Evolutionary conservation across 2,888 invertebrate genomes (phyloP).

Genomic region (Phaedon cochleariae): DNA sequence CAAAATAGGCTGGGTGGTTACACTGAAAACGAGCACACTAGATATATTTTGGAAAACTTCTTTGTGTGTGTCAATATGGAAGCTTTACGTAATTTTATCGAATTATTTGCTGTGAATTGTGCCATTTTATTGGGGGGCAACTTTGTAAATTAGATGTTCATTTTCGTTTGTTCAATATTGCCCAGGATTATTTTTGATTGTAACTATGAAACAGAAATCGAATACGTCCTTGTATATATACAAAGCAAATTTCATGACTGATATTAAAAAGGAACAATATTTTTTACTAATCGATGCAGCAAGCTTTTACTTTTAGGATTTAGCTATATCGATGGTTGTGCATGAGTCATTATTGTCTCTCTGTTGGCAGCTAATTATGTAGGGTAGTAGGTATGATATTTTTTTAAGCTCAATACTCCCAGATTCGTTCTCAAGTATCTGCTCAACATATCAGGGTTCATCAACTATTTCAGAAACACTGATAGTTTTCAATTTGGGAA

Average conservation of each 20-base stretch:
- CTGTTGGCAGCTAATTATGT: slow-evolving; percentile 7
- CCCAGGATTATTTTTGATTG: slow-evolving; percentile 23
- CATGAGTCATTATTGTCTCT: slow-evolving; percentile 24
- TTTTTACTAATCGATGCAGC: slow-evolving; percentile 39
- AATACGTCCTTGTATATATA: slow-evolving; percentile 47
- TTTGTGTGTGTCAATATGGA: slow-evolving; percentile 23
- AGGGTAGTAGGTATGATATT: too few relatives aligned
- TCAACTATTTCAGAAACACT: not conserved
- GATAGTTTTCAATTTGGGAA: too few relatives aligned
- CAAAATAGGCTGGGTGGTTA: too few relatives aligned
- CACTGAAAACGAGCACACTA: too few relatives aligned
- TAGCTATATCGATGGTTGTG: slow-evolving; percentile 32
- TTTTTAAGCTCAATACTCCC: not conserved
- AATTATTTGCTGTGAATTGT: slow-evolving; percentile 61
- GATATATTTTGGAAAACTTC: not conserved
- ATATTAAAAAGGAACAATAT: slow-evolving; percentile 45
- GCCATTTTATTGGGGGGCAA: slow-evolving; percentile 55
- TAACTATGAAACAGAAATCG: slow-evolving; percentile 25
- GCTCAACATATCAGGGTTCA: not conserved
- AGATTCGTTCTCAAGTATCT: not conserved
- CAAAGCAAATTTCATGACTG: slow-evolving; percentile 45
- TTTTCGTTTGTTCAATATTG: slow-evolving; percentile 34
- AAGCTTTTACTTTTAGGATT: slow-evolving; percentile 27
- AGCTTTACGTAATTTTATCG: slow-evolving; percentile 32
- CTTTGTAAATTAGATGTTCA: slow-evolving; percentile 29